phyloP scores from a whole-genome alignment of 2,888 invertebrate species.

The Drosophila borealis region DNA sequence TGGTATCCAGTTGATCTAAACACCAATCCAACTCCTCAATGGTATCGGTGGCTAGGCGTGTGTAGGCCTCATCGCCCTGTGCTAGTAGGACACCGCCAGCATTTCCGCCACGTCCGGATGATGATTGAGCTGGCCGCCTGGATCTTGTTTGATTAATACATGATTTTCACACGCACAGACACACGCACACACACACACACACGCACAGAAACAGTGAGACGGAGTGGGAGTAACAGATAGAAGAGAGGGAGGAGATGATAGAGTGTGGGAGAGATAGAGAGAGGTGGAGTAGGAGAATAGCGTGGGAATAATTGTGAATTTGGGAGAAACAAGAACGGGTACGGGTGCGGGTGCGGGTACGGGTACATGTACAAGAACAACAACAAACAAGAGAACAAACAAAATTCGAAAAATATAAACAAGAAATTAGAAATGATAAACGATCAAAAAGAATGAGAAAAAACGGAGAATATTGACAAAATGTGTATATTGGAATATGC shows the following conservation, averaged over 20 bases:
- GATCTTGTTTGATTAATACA: constrained; percentile 84
- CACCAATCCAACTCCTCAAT: constrained; percentile 99
- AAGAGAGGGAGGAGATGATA: not conserved
- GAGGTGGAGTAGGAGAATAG: not conserved
- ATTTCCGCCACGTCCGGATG: constrained; percentile 79
- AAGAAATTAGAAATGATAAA: constrained; percentile 11
- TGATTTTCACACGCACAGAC: constrained; percentile 68
- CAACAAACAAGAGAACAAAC: constrained; percentile 33
- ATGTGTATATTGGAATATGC: constrained; percentile 7
- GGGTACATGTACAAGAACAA: constrained; percentile 19
- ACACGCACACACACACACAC: constrained; percentile 48
- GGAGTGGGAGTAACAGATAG: constrained; percentile 11
- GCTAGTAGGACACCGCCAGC: constrained; percentile 85
- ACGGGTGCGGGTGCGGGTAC: not conserved
- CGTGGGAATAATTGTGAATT: constrained; percentile 17
- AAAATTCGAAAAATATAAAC: constrained; percentile 17
- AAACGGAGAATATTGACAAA: not conserved
- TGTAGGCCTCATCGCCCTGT: constrained; percentile 92
- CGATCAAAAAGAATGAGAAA: not conserved
- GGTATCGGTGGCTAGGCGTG: constrained; percentile 97
- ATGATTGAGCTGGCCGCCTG: constrained; percentile 85
- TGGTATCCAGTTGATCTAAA: constrained; percentile 99
- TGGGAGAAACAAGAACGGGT: constrained; percentile 5
- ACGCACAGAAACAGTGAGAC: constrained; percentile 24
- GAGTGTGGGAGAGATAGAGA: not conserved